Conservation (phyloP, 2,113 vertebrate species). For the Aepyceros melampus region DNA sequence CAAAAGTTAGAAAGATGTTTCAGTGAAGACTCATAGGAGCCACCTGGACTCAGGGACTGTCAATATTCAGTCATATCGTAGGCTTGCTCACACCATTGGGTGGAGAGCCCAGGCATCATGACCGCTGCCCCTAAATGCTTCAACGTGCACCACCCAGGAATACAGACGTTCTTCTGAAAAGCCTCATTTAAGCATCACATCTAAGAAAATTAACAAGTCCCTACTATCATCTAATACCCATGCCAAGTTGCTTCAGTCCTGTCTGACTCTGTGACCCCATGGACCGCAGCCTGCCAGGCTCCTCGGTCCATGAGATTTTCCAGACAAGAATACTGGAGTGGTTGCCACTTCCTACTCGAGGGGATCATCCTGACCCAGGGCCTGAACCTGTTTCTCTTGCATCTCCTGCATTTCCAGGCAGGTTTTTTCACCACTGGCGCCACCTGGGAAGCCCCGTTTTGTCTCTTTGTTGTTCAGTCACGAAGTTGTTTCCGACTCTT, state of each 20-base stretch:
- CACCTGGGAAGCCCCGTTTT: background rate
- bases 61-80: accelerated
- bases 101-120: background rate
- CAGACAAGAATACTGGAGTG: background rate
- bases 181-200: background rate
- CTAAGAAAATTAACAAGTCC: background rate
- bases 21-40: background rate
- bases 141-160: background rate
- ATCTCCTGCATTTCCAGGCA: background rate
- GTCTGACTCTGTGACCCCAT: background rate
- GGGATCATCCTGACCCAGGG: background rate
- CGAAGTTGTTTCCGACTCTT: background rate
- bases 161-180: background rate
- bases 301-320: background rate
- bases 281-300: background rate
- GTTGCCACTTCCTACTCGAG: background rate
- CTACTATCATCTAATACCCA: background rate
- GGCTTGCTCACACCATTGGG: background rate
- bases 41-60: background rate
- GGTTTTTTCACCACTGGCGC: background rate
- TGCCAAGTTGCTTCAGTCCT: background rate
- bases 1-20: background rate
- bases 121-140: background rate
- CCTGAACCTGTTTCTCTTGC: background rate
- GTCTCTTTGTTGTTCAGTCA: background rate